These are phyloP conservation scores for Scrobipalpa costella DNA, from an alignment of 2,888 invertebrate species.

Conservation along the genomic window DNA sequence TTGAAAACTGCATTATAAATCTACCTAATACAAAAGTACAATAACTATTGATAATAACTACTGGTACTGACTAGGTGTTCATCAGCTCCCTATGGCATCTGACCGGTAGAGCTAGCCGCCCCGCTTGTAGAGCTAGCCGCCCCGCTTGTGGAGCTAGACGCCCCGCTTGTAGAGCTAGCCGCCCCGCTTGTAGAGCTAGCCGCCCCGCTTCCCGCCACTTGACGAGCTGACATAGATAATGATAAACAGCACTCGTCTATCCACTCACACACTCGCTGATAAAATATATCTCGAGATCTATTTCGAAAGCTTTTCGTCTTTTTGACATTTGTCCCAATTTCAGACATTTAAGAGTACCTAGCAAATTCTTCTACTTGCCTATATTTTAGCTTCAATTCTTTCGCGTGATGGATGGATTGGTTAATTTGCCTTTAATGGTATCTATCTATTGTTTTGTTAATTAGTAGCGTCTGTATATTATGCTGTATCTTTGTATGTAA, in stretches of 20 bases:
- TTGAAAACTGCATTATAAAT: no score
- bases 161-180: no score
- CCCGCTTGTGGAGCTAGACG: no score
- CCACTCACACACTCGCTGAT: constrained; percentile 12
- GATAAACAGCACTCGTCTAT: constrained; percentile 14
- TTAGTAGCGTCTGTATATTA: no score
- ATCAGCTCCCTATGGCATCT: neutral
- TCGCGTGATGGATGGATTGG: neutral
- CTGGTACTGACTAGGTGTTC: no score
- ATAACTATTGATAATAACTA: neutral
- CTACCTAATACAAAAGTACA: no score
- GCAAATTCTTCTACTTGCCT: neutral
- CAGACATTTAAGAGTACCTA: neutral
- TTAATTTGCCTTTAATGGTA: constrained; percentile 8
- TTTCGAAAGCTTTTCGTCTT: constrained; percentile 12
- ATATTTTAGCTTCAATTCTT: neutral
- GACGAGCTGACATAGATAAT: constrained; percentile 14
- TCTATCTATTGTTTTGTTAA: neutral
- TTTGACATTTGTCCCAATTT: constrained; percentile 17
- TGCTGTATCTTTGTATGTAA: no score
- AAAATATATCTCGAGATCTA: constrained; percentile 6
- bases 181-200: no score
- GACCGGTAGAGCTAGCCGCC: no score
- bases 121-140: no score
- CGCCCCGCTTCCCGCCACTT: constrained; percentile 19